phyloP scores from a whole-genome alignment of 2,113 vertebrate genomes.

The human region DNA sequence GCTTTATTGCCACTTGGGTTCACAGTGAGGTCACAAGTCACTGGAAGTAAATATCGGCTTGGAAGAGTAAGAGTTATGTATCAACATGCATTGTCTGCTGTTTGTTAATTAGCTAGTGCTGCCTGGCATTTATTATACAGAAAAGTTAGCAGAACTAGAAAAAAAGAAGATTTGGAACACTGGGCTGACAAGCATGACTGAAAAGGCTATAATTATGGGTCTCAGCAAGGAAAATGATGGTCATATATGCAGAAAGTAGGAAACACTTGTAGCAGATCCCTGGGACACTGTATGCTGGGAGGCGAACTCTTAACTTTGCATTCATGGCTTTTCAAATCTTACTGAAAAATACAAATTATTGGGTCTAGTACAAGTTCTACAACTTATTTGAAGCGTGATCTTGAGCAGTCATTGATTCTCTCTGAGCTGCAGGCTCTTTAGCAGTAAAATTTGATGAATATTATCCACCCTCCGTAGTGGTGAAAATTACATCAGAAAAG shows the following conservation, averaged over 20 bases:
- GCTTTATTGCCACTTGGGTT: constrained; percentile 64
- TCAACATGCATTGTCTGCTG: neutral
- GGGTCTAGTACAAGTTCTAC: neutral
- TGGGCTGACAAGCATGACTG: neutral
- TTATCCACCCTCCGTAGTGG: neutral
- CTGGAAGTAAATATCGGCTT: neutral
- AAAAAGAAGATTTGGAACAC: constrained; percentile 43
- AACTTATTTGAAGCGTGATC: neutral
- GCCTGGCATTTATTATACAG: constrained; percentile 36
- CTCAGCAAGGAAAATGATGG: neutral
- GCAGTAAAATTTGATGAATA: neutral
- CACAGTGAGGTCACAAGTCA: constrained; percentile 72
- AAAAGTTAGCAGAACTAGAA: constrained; percentile 38
- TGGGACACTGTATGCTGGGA: neutral
- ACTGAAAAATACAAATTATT: neutral
- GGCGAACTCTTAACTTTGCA: neutral
- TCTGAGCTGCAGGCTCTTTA: neutral
- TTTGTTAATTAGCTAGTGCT: constrained; percentile 59
- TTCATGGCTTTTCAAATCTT: neutral
- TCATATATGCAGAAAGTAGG: neutral
- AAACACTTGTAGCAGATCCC: neutral
- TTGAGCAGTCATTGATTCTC: neutral
- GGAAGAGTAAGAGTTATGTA: constrained; percentile 29
- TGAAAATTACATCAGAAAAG: constrained; percentile 19
- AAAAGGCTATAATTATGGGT: constrained; percentile 36